These are phyloP conservation scores for Chrysomallon squamiferum DNA, from an alignment of 1,140 invertebrate genomes.

Conservation along the genomic window DNA sequence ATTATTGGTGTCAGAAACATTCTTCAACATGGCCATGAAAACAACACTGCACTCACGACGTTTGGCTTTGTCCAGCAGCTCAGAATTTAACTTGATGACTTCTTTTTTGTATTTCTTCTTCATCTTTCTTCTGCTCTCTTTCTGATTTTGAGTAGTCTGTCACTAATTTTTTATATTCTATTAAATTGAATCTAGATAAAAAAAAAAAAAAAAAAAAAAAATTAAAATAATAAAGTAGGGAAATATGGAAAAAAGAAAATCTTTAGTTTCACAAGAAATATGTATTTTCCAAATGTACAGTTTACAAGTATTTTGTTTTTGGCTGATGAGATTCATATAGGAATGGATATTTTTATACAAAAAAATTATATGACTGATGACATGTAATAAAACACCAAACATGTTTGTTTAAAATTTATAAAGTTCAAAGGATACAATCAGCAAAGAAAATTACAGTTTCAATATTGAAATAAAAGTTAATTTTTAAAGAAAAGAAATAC, in stretches of 20 bases:
- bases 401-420: not conserved
- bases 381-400: not conserved
- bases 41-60: constrained; percentile 7
- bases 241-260: too few species aligned
- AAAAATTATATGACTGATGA: not conserved
- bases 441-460: not conserved
- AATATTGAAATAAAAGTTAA: too few species aligned
- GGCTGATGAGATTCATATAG: too few species aligned
- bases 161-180: not conserved
- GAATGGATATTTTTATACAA: too few species aligned
- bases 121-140: not conserved
- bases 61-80: constrained; percentile 4
- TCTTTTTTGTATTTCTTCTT: not conserved
- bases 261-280: too few species aligned
- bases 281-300: too few species aligned
- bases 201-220: not conserved
- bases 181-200: not conserved
- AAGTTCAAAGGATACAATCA: not conserved
- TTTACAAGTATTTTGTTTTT: too few species aligned
- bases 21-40: constrained; percentile 1
- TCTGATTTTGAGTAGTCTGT: not conserved
- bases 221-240: too few species aligned
- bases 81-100: constrained; percentile 1
- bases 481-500: too few species aligned
- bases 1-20: not conserved